Base-by-base conservation (phyloP, 2,113 vertebrate genomes). In the Myiopsitta monachus region DNA sequence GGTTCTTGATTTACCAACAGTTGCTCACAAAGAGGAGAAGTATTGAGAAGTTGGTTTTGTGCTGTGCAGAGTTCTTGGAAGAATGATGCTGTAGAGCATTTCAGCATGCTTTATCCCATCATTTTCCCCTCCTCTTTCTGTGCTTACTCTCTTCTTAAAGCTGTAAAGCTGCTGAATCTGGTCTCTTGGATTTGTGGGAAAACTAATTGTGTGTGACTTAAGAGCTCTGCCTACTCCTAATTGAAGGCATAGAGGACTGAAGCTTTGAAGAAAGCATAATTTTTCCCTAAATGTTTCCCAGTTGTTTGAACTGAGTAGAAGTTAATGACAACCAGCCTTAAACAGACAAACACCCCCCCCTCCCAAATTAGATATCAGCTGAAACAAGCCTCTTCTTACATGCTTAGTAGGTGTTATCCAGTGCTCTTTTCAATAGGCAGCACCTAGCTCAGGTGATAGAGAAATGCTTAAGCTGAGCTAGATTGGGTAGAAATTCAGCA, bases 251-350 rank as follows among this genome's bases (percentile, higher is more conserved):
- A 59, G 91, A 91, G 75, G 78, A 68, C 74, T 92, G 83, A 87
- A 92, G 92, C 87, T 94, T 96, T 96, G 95, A 95, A 95, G 87
- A 95, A 95, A 87, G 70, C 77, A 80, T 83, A 91, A 76, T 95
- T 96, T 93, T 97, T 64, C 67, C 66, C 43, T 94, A 87, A 96
- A 91, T 91, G 83, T 94, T 96, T 93, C 88, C 95, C 88, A 89
- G 94, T 77, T 74, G 83, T 94, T 92, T 96, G 77, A 87, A 87
- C 81, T 76, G 87, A 94, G 94, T 92, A 89, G 88, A 94, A 91
- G 87, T 91, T 96, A 96, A 96, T 92, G 88, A 96, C 95, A 97
- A 90, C 82, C 93, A 96, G 79, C 85, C 86, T 95, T 95, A 91
- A 93, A 81, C 90, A 92, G 75, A 72, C 88, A 90, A 54, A 39